Evolutionary conservation across 2,888 invertebrate genomes (phyloP).

Genomic region (Eulithis testata): DNA sequence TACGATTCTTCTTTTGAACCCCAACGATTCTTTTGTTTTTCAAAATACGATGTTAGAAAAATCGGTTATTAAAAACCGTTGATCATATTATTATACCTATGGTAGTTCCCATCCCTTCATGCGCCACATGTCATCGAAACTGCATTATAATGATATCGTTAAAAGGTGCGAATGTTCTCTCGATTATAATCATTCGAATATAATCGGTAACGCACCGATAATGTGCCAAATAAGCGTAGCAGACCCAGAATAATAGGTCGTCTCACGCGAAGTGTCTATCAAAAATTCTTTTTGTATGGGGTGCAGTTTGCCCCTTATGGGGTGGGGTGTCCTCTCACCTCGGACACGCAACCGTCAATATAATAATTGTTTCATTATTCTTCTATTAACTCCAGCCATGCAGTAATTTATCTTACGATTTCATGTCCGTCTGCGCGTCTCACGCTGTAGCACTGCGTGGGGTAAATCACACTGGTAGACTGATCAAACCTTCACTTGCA

Average conservation of each 20-base stretch:
- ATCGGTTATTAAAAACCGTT: constrained; percentile 15
- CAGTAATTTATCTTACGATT: constrained; percentile 61
- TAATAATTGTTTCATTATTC: constrained; percentile 83
- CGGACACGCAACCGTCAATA: constrained; percentile 76
- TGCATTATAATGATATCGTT: constrained; percentile 68
- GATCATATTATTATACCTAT: constrained; percentile 20
- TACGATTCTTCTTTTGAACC: too few species aligned
- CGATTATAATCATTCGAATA: constrained; percentile 67
- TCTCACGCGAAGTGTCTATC: constrained; percentile 83
- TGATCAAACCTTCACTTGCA: neutral
- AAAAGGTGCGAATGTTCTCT: constrained; percentile 75
- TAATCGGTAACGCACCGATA: constrained; percentile 75
- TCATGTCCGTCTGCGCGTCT: constrained; percentile 29
- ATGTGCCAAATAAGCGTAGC: constrained; percentile 77
- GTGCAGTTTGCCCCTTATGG: constrained; percentile 63
- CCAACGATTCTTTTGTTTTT: too few species aligned
- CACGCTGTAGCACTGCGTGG: constrained; percentile 20
- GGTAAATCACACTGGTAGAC: constrained; percentile 13
- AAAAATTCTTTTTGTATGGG: constrained; percentile 78
- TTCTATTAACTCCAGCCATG: constrained; percentile 80
- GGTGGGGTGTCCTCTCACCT: constrained; percentile 58
- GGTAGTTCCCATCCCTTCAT: constrained; percentile 19
- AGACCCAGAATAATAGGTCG: constrained; percentile 64
- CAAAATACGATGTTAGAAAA: too few species aligned
- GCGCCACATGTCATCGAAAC: constrained; percentile 59